Percentiles rank a stretch among this genome's conserved stretches.
Evolutionary conservation across 2,888 invertebrate species (phyloP).

Genomic region (Caenorhabditis uteleia): DNA sequence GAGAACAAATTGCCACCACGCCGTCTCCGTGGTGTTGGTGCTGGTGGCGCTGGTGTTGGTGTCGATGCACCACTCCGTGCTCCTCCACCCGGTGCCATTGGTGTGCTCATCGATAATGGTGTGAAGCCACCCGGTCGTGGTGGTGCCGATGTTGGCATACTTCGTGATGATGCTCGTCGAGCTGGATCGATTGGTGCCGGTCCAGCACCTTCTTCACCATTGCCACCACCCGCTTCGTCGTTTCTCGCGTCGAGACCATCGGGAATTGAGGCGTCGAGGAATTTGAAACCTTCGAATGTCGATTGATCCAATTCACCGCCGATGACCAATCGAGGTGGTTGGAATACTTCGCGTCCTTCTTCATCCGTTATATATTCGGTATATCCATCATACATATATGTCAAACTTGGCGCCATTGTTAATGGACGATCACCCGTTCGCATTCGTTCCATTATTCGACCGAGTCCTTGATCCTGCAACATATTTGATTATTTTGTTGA

Average conservation of each 20-base stretch:
- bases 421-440: conserved; percentile 28
- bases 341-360: conserved; percentile 3
- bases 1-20: conserved; percentile 8
- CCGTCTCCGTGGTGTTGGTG: background rate
- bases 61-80: background rate
- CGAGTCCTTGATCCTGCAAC: conserved; percentile 31
- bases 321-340: background rate
- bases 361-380: background rate
- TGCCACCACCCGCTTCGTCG: background rate
- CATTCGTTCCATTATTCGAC: conserved; percentile 33
- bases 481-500: no score
- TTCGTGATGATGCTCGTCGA: background rate
- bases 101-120: background rate
- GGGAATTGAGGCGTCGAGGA: no score
- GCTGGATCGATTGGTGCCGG: conserved; percentile 2
- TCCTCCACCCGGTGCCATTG: background rate
- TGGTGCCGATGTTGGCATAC: background rate
- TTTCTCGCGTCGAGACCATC: background rate
- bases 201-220: background rate
- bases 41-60: background rate
- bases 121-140: background rate
- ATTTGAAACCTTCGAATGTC: conserved; percentile 21
- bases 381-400: conserved; percentile 11
- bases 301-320: conserved; percentile 13
- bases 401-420: conserved; percentile 24